Percentiles rank a stretch among this genome's conserved stretches.
These are phyloP conservation scores for Oncorhynchus clarkii DNA, from an alignment of 2,113 vertebrate genomes.

Conservation along the genomic window DNA sequence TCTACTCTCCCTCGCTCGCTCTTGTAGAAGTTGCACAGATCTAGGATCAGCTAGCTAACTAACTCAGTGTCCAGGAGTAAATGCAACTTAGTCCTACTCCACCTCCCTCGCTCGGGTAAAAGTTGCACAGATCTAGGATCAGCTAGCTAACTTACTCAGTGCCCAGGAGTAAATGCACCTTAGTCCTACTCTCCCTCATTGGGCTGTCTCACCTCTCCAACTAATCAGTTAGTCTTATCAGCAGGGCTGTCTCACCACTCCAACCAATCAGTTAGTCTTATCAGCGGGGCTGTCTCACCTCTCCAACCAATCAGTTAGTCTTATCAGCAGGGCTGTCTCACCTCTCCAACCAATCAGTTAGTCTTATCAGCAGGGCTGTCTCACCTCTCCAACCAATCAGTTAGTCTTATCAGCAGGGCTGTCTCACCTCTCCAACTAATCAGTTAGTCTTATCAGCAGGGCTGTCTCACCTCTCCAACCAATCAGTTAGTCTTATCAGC, in stretches of 20 bases:
- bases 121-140: slow-evolving; percentile 15
- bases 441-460: slow-evolving; percentile 15
- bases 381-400: too few relatives aligned
- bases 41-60: background rate
- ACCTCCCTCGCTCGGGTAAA: background rate
- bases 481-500: too few relatives aligned
- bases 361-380: background rate
- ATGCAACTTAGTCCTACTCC: slow-evolving; percentile 10
- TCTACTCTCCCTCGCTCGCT: background rate
- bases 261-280: slow-evolving; percentile 34
- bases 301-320: too few relatives aligned
- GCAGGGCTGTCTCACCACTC: background rate
- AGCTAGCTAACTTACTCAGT: background rate
- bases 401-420: too few relatives aligned
- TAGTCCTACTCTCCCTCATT: slow-evolving; percentile 13
- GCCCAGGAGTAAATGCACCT: background rate
- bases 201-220: too few relatives aligned
- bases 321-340: background rate
- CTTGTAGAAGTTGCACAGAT: background rate
- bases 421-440: slow-evolving; percentile 19
- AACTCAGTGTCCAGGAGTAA: background rate
- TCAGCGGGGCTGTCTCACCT: too few relatives aligned
- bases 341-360: slow-evolving; percentile 28
- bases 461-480: too few relatives aligned
- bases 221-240: too few relatives aligned